Conservation (phyloP, 2,888 invertebrate genomes). For the Orthonychiurus folsomi region DNA sequence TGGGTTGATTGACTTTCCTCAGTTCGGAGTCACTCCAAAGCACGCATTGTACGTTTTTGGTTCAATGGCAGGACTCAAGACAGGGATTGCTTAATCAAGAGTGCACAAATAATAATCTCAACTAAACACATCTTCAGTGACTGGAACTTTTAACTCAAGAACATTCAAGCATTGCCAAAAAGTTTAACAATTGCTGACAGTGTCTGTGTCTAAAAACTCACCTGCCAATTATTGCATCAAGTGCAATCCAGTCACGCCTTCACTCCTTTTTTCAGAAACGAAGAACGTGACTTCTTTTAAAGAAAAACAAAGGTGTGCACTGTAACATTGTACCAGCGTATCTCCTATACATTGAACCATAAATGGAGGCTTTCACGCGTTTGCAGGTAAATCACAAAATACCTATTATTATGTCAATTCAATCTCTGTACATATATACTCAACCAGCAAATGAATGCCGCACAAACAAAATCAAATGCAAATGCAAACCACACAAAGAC, state of each 20-base stretch:
- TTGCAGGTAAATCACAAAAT: slow-evolving; percentile 1
- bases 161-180: neutral
- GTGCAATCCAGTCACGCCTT: neutral
- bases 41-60: too few relatives aligned
- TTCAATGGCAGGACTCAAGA: too few relatives aligned
- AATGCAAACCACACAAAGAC: too few relatives aligned
- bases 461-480: too few relatives aligned
- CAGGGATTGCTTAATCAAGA: too few relatives aligned
- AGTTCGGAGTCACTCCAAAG: neutral
- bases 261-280: neutral
- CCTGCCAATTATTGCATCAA: neutral
- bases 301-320: neutral
- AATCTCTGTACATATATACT: too few relatives aligned
- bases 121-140: neutral
- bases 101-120: too few relatives aligned
- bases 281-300: neutral
- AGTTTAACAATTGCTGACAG: neutral
- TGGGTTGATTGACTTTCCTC: too few relatives aligned
- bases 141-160: neutral
- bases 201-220: neutral
- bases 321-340: neutral
- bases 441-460: too few relatives aligned
- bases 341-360: neutral
- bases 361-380: neutral
- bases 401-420: too few relatives aligned